A percentile compares a stretch with the other conserved stretches of the same genome.
phyloP scores from a whole-genome alignment of 2,888 invertebrate genomes.

The Odontomyia ornata region DNA sequence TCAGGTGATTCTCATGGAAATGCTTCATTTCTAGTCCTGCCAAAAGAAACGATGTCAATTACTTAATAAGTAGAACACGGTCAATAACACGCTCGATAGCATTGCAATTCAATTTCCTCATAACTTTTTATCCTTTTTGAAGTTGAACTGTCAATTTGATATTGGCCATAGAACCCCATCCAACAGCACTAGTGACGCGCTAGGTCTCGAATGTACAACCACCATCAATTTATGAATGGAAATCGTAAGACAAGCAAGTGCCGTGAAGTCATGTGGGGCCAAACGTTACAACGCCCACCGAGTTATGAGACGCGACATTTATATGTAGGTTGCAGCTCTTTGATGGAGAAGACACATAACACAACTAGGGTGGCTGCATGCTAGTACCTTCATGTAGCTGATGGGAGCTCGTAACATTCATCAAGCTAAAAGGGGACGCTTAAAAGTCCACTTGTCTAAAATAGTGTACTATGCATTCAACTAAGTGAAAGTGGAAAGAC shows the following conservation, averaged over 20 bases:
- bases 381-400: neutral
- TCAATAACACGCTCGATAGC: slow-evolving; percentile 31
- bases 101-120: neutral
- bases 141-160: slow-evolving; percentile 19
- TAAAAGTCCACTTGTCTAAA: slow-evolving; percentile 33
- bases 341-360: neutral
- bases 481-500: slow-evolving; percentile 42
- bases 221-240: slow-evolving; percentile 26
- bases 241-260: neutral
- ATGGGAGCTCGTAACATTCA: slow-evolving; percentile 10
- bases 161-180: no score
- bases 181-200: neutral
- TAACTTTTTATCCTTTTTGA: neutral
- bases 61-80: slow-evolving; percentile 25
- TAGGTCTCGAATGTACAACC: neutral
- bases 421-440: slow-evolving; percentile 36
- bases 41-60: slow-evolving; percentile 29
- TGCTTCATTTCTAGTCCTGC: neutral
- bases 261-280: neutral
- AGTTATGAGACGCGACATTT: neutral
- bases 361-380: neutral
- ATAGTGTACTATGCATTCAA: slow-evolving; percentile 15
- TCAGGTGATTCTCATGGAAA: slow-evolving; percentile 1
- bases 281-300: neutral
- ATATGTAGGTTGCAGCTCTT: neutral